These are phyloP conservation scores for Apocrypta bakeri DNA, from an alignment of 1,140 invertebrate species.

Conservation along the genomic window DNA sequence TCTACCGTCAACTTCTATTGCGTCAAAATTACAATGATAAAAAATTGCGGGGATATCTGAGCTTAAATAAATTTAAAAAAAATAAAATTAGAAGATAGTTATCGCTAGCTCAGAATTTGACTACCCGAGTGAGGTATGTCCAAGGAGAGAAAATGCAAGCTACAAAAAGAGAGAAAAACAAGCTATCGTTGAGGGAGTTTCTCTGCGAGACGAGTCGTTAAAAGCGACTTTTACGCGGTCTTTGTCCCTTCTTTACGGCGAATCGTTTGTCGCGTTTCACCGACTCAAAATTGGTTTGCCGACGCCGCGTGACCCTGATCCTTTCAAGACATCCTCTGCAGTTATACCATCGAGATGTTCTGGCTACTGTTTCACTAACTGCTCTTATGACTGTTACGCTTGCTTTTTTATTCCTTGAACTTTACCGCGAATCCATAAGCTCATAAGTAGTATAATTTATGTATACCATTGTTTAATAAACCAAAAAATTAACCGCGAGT, in stretches of 20 bases:
- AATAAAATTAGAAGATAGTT: conserved; percentile 13
- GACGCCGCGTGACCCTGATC: neutral
- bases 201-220: neutral
- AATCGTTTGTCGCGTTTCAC: neutral
- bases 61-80: neutral
- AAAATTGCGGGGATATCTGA: neutral
- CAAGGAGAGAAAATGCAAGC: neutral
- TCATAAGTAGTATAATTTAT: too few relatives aligned
- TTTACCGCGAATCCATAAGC: too few relatives aligned
- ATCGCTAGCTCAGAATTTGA: neutral
- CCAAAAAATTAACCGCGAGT: too few relatives aligned
- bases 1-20: neutral
- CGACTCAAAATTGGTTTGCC: neutral
- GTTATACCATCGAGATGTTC: neutral
- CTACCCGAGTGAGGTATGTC: neutral
- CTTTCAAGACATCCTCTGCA: neutral
- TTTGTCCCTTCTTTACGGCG: neutral
- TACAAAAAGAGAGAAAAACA: neutral
- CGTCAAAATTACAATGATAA: neutral
- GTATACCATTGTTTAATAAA: too few relatives aligned
- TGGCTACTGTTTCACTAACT: neutral
- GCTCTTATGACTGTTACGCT: neutral
- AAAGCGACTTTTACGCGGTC: conserved; percentile 1
- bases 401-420: too few relatives aligned
- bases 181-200: neutral